Evolutionary conservation across 2,797 vertebrate species (phyloP), one percentile per base, ranked within the genome.

Genomic region (Platyrinchus mystaceus): DNA sequence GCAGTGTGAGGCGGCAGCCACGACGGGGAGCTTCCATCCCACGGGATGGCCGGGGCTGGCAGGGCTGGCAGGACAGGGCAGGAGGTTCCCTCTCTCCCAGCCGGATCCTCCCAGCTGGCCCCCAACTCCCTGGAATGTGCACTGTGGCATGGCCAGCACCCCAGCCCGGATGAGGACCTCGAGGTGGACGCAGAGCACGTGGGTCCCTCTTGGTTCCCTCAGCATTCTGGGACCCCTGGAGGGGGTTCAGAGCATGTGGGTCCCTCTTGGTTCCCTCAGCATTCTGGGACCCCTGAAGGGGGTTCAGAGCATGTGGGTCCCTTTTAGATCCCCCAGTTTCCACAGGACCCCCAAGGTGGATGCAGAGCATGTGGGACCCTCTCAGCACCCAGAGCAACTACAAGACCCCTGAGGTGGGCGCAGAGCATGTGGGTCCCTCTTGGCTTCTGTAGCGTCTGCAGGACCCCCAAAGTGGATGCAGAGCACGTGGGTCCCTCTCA

Each of bases 1-100:
- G 92, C 78, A 87, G 94, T 89, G 75, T 3, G 55, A 28, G 87
- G 9, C 32, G 10, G 73, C 87, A 37, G 78, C 94, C 96, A 46
- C 84, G 3, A 12, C 4, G 73, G 79, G 93, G 95, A 94, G 93
- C 91, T 80, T 90, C 80, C 69, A 16, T 10, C 79, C 94, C 28
- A 0, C 27, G 5, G 91, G 58, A 88, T 5, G 62, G 55, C 4
- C 2, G 22, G 43, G 14, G 71, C 56, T 34, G 85, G 46, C 36
- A 52, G 59, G 71, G 53, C 43, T 74, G 70, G 39, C 89, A 27
- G n/a, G 63, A 14, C 89, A 27, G 41, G 69, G n/a, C 47, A 22
- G 17, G 49, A 28, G 14, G 50, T 50, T 50, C 49, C 49, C 6
- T 50, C 16, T n/a, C 27, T 50, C 49, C 49, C 27, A 50, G 27